A percentile compares a stretch with the other conserved stretches of the same genome.
Conservation (phyloP, 2,888 invertebrate species). For the Macrosoma leucophasiata region DNA sequence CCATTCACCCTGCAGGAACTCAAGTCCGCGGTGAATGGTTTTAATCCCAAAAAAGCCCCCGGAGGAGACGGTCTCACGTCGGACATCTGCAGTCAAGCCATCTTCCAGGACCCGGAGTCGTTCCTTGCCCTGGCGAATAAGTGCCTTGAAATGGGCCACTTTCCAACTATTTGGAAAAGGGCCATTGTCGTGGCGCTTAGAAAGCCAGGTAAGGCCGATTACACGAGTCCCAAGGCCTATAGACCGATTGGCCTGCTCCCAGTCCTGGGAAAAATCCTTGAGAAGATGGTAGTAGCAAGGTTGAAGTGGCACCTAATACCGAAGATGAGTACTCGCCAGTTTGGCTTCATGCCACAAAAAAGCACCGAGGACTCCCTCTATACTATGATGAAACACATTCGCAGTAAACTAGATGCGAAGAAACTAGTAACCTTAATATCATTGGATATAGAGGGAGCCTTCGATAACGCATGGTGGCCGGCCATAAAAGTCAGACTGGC, state of each 20-base stretch:
- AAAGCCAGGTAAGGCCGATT: too few species aligned
- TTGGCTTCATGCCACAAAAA: conserved; percentile 14
- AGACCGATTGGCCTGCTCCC: conserved; percentile 16
- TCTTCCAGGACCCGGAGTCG: too few species aligned
- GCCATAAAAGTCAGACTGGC: conserved; percentile 4
- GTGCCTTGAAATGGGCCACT: too few species aligned
- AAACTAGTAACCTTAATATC: conserved; percentile 3
- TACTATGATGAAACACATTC: too few species aligned
- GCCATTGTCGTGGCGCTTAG: too few species aligned
- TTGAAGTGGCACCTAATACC: conserved; percentile 15
- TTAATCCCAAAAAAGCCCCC: not conserved
- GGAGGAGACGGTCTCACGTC: not conserved
- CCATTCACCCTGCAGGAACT: too few species aligned
- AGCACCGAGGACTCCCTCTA: conserved; percentile 7
- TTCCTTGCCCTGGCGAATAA: too few species aligned
- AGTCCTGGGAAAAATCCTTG: conserved; percentile 10
- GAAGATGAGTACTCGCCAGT: conserved; percentile 11
- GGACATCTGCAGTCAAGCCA: conserved; percentile 10
- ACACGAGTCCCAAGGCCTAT: conserved; percentile 12
- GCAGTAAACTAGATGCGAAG: too few species aligned
- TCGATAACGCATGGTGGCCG: conserved; percentile 13
- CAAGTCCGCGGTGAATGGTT: too few species aligned
- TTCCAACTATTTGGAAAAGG: too few species aligned
- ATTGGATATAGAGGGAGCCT: conserved; percentile 8
- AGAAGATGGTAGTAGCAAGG: conserved; percentile 9